Conservation (phyloP, 2,797 vertebrate genomes). For the Anguilla pacifica region DNA sequence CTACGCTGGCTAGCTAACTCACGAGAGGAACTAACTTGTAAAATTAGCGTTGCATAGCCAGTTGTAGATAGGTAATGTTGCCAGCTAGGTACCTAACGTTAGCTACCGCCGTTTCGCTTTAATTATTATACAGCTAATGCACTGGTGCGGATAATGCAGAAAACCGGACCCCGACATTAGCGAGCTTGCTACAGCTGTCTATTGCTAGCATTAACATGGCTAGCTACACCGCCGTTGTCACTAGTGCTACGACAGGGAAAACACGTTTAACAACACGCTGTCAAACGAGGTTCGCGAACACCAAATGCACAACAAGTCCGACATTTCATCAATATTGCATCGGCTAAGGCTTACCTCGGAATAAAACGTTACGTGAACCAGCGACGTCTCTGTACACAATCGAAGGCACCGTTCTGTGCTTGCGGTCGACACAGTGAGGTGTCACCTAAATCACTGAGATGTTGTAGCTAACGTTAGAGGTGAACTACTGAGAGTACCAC, state of each 20-base stretch:
- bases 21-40: neutral
- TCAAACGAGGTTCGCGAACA: neutral
- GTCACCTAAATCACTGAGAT: neutral
- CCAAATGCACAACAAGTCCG: neutral
- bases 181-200: neutral
- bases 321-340: neutral
- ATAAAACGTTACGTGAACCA: neutral
- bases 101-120: neutral
- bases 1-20: neutral
- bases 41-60: neutral
- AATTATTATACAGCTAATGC: neutral
- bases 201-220: neutral
- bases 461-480: neutral
- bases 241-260: neutral
- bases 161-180: neutral
- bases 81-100: neutral
- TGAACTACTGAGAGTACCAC: neutral
- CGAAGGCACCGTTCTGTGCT: neutral
- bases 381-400: neutral
- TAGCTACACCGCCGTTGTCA: neutral
- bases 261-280: neutral
- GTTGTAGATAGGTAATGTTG: neutral
- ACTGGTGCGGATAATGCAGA: neutral
- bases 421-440: neutral
- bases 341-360: constrained; percentile 3